Evolutionary conservation across 2,888 invertebrate genomes (phyloP).

Genomic region (Shargacucullia verbasci): DNA sequence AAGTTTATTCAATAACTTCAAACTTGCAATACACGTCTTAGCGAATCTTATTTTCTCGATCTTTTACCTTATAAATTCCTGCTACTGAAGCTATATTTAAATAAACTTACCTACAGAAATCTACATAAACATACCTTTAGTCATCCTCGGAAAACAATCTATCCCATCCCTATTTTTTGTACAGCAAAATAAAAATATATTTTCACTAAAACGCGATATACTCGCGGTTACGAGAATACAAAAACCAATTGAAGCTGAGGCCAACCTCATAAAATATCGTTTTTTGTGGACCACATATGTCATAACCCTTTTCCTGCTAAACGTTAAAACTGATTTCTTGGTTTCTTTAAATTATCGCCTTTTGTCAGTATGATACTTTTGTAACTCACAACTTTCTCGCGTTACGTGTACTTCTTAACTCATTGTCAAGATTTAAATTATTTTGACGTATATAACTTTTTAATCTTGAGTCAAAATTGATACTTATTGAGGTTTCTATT

Average conservation of each 20-base stretch:
- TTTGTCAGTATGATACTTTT: slow-evolving; percentile 50
- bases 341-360: slow-evolving; percentile 68
- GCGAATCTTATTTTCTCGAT: no score
- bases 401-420: neutral
- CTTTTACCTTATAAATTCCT: no score
- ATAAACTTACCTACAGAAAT: no score
- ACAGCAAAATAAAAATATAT: slow-evolving; percentile 28
- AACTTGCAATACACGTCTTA: no score
- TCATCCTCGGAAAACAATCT: no score
- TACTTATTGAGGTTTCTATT: no score
- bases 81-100: no score
- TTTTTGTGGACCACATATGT: slow-evolving; percentile 49
- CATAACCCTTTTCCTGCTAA: slow-evolving; percentile 65
- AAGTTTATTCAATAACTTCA: no score
- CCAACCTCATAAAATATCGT: slow-evolving; percentile 47
- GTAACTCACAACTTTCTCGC: slow-evolving; percentile 17
- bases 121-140: no score
- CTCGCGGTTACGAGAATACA: slow-evolving; percentile 29
- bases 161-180: no score
- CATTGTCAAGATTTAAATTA: neutral
- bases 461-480: no score
- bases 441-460: neutral
- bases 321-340: slow-evolving; percentile 68
- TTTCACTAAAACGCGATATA: slow-evolving; percentile 31
- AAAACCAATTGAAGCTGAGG: slow-evolving; percentile 37